phyloP scores from a whole-genome alignment of 2,888 invertebrate genomes.

The Chrysina gloriosa region DNA sequence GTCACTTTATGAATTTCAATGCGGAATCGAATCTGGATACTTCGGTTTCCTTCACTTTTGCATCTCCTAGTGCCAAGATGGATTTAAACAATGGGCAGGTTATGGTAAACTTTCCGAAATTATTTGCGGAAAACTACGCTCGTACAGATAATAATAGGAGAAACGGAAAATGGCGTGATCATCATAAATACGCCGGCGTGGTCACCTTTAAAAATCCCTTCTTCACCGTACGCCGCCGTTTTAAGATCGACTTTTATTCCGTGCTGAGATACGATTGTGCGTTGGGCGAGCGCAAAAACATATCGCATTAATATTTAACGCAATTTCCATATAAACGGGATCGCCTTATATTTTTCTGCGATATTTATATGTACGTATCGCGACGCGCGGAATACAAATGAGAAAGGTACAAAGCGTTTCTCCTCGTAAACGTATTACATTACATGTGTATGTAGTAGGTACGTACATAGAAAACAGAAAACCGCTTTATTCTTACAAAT shows the following conservation, averaged over 20 bases:
- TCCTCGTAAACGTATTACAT: background rate
- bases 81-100: conserved; percentile 21
- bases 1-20: conserved; percentile 44
- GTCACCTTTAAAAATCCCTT: background rate
- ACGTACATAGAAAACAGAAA: conserved; percentile 2
- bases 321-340: conserved; percentile 11
- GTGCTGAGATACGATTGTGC: background rate
- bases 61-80: background rate
- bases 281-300: background rate
- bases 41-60: conserved; percentile 28
- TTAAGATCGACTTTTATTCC: background rate
- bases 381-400: conserved; percentile 11
- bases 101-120: conserved; percentile 22
- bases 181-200: background rate
- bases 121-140: background rate
- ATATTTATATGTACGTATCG: background rate
- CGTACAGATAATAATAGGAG: too few relatives aligned
- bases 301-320: conserved; percentile 10
- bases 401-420: conserved; percentile 4
- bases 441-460: background rate
- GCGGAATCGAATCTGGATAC: conserved; percentile 33
- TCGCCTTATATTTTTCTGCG: background rate
- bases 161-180: background rate
- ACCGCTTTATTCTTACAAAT: conserved; percentile 1
- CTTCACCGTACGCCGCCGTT: background rate